phyloP scores from a whole-genome alignment of 2,888 invertebrate genomes.

The Belgica antarctica region DNA sequence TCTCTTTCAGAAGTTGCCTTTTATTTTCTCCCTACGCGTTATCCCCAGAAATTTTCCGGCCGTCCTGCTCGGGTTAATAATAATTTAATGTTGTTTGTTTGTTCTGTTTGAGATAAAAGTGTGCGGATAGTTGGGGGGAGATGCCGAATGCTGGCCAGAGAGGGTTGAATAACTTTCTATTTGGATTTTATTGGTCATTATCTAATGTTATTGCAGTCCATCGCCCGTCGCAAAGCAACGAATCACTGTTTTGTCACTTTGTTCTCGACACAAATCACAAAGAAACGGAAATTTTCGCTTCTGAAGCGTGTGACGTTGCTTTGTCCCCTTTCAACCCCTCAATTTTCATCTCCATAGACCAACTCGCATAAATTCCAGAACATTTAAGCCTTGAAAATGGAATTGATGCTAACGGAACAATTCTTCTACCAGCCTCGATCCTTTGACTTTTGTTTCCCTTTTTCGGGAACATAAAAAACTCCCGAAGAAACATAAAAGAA shows the following conservation, averaged over 20 bases:
- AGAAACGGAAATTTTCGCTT: no score
- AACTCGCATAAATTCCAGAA: conserved; percentile 14
- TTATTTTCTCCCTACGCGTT: background rate
- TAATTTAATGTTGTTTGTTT: conserved; percentile 39
- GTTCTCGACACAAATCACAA: background rate
- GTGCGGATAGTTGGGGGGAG: background rate
- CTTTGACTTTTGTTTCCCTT: background rate
- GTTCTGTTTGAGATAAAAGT: conserved; percentile 16
- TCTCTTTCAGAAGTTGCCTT: background rate
- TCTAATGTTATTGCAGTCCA: conserved; percentile 32
- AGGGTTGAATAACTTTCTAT: conserved; percentile 4
- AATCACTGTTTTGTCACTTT: background rate
- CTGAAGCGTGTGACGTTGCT: no score
- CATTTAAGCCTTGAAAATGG: conserved; percentile 15
- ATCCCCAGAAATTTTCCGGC: background rate
- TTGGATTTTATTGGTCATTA: conserved; percentile 36
- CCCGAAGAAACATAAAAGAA: background rate
- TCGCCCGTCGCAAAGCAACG: background rate
- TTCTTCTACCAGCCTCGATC: background rate
- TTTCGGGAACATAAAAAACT: conserved; percentile 2
- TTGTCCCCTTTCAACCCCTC: no score
- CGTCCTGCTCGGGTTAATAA: conserved; percentile 19
- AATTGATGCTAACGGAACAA: conserved; percentile 19
- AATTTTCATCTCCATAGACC: no score
- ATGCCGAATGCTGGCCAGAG: background rate